Evolutionary conservation across 2,113 vertebrate genomes (phyloP).

Genomic region (Serilophus lunatus): DNA sequence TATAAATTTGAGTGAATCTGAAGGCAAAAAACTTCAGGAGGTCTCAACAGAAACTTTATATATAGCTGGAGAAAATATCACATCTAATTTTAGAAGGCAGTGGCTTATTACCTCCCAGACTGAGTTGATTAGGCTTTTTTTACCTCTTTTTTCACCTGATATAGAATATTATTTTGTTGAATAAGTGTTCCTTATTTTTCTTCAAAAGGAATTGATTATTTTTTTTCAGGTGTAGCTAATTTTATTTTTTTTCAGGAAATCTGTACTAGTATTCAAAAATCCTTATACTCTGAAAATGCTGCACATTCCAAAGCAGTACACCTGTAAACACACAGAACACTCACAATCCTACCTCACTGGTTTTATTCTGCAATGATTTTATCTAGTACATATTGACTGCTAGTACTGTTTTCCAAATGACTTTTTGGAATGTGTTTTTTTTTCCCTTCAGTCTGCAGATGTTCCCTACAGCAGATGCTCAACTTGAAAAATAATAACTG

Average conservation of each 20-base stretch:
- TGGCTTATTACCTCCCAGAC: background rate
- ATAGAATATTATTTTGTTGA: background rate
- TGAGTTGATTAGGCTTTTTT: background rate
- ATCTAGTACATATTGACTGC: background rate
- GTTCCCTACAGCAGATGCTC: conserved; percentile 16
- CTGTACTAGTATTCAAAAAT: background rate
- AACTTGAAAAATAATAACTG: conserved; percentile 16
- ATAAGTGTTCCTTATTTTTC: background rate
- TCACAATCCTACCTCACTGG: background rate
- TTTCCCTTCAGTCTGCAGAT: background rate
- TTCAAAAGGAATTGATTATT: background rate
- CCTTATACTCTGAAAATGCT: background rate
- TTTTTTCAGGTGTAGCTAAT: background rate
- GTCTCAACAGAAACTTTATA: background rate
- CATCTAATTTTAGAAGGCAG: background rate
- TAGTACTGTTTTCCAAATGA: background rate
- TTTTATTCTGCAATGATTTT: background rate
- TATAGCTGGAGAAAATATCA: background rate
- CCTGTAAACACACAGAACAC: background rate
- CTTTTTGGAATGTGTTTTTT: background rate
- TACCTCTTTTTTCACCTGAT: background rate
- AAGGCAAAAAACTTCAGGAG: background rate
- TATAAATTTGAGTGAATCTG: background rate
- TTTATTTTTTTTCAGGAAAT: background rate
- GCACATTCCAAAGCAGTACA: background rate